A percentile compares a stretch with the other conserved stretches of the same genome.
phyloP scores from a whole-genome alignment of 2,888 invertebrate genomes.

The Emesis russula region DNA sequence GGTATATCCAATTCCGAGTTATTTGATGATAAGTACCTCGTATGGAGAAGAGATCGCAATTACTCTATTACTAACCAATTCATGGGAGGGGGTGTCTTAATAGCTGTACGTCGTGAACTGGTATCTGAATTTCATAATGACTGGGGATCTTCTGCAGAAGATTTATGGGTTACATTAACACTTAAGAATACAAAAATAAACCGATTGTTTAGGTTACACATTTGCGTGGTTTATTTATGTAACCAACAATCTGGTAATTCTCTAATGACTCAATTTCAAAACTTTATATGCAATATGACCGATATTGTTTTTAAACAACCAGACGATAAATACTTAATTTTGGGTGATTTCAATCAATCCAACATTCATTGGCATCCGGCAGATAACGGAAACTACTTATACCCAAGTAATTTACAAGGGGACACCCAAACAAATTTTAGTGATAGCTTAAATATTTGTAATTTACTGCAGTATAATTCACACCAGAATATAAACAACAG shows the following conservation, averaged over 20 bases:
- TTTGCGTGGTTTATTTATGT: conserved; percentile 43
- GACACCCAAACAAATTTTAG: not conserved
- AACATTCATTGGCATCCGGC: not conserved
- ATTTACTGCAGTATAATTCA: too few relatives aligned
- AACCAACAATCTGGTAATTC: conserved; percentile 29
- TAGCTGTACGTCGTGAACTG: not conserved
- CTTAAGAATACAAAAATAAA: not conserved
- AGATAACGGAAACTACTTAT: not conserved
- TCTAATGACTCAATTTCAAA: not conserved
- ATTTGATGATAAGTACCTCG: not conserved
- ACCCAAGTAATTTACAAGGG: not conserved
- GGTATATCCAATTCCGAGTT: not conserved
- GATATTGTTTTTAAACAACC: not conserved
- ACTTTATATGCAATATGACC: not conserved
- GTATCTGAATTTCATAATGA: not conserved
- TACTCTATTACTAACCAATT: not conserved
- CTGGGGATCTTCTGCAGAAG: conserved; percentile 23
- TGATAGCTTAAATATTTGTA: not conserved
- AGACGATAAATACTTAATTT: conserved; percentile 1
- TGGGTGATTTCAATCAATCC: conserved; percentile 24
- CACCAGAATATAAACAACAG: not conserved
- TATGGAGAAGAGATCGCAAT: not conserved
- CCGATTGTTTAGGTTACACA: not conserved
- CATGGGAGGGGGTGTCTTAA: not conserved
- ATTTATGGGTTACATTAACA: conserved; percentile 26